Evolutionary conservation across 2,113 vertebrate species (phyloP), one percentile per base, ranked within the genome.

Genomic region (Psettodes erumei): DNA sequence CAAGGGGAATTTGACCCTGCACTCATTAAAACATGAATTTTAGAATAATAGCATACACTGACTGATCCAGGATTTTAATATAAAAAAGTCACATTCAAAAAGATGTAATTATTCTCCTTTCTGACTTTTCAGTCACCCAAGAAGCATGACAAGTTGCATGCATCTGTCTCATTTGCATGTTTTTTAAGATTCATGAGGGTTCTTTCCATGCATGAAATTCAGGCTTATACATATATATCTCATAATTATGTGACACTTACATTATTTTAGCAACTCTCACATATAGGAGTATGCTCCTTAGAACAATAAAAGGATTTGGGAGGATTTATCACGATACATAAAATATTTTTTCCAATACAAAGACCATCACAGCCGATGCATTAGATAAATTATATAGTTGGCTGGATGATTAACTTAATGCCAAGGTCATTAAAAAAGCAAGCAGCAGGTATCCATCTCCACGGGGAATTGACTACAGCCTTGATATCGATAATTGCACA

Each of bases 111-210:
- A 16, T 19, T 63, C 38, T 69, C 0, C 1, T 23, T 21, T 61
- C 8, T 48, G 32, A 64, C 40, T 37, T 64, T 68, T 15, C 21
- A 21, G 9, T 43, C n/a, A 60, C 12, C 15, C 7, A 0, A 38
- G 27, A 32, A 40, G 25, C n/a, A 28, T 15, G 4, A 54, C 40
- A 23, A 37, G 50, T 35, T 3, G 16, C 50, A 45, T 27, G 35
- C n/a, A 11, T 35, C 45, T 8, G 3, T 45, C 7, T 13, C 35
- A 51, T 66, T 65, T 43, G 25, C 43, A 16, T 53, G 25, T 0
- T 35, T 43, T 72, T 71, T 42, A 28, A 53, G 25, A 55, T 80
- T 73, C 38, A 43, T 32, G 30, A 54, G 37, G 53, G 8, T 58
- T 73, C 0, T 25, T 38, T 21, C 38, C 4, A 32, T 23, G 25